Percentiles rank a stretch among this genome's conserved stretches.
phyloP scores from a whole-genome alignment of 2,797 vertebrate species.

The Helicolenus hilgendorfi region DNA sequence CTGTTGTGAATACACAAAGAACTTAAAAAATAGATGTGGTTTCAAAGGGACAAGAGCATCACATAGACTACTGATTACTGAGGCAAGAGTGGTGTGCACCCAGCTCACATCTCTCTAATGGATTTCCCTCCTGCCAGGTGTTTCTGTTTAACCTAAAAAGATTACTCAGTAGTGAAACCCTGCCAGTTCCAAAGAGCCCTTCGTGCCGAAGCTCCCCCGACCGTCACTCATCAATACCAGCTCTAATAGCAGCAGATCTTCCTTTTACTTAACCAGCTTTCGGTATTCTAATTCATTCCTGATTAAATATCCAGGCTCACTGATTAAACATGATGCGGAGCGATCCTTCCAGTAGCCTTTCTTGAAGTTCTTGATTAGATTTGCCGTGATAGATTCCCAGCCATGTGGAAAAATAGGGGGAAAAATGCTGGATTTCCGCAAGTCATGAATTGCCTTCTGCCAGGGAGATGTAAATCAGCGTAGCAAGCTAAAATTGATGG shows the following conservation, averaged over 20 bases:
- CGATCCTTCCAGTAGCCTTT: slow-evolving; percentile 33
- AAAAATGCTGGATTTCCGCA: slow-evolving; percentile 76
- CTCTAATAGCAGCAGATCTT: slow-evolving; percentile 34
- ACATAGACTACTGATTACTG: slow-evolving; percentile 28
- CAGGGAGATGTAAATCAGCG: slow-evolving; percentile 87
- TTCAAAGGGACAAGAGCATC: slow-evolving; percentile 39
- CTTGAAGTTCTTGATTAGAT: slow-evolving; percentile 66
- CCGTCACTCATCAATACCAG: slow-evolving; percentile 35
- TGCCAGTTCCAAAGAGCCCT: slow-evolving; percentile 45
- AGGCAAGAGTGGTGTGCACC: slow-evolving; percentile 7
- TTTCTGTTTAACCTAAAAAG: slow-evolving; percentile 38
- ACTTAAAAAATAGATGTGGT: slow-evolving; percentile 37
- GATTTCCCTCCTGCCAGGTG: slow-evolving; percentile 59
- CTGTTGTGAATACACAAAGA: slow-evolving; percentile 44
- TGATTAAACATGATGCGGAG: slow-evolving; percentile 49
- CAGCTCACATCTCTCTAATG: slow-evolving; percentile 43
- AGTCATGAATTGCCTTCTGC: slow-evolving; percentile 85
- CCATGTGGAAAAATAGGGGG: slow-evolving; percentile 45
- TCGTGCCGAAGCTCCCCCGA: slow-evolving; percentile 27
- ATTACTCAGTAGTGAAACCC: slow-evolving; percentile 44
- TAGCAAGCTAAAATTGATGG: slow-evolving; percentile 86
- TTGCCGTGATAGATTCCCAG: slow-evolving; percentile 56
- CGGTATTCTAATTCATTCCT: slow-evolving; percentile 27
- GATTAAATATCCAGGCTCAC: slow-evolving; percentile 37
- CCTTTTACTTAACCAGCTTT: slow-evolving; percentile 10